Evolutionary conservation across 64 coral and sea anemone species (phyloP), one percentile per base, ranked within the genome.

Genomic region (Acropora yongei): DNA sequence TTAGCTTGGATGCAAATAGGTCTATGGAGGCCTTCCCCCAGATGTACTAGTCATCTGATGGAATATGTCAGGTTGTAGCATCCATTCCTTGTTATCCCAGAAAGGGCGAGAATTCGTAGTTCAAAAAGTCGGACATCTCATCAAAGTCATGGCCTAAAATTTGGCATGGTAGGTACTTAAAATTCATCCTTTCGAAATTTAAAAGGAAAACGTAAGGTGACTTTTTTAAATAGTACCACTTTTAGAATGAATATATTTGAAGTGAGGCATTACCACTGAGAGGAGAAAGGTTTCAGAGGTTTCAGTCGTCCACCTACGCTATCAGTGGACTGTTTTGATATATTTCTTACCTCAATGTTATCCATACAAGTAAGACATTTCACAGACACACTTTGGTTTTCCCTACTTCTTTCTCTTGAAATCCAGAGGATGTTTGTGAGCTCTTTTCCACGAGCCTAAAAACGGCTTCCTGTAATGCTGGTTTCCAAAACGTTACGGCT

Each of bases 1-100:
- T 94, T 67, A 94, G 68, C 41, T 67, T 88, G 0, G 86, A 94
- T 0, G 92, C 86, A 89, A 94, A 94, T 13, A 94, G 82, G n/a
- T 83, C 78, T 30, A 94, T 58, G 17, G 78, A 46, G 10, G 75
- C 69, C 18, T 74, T 7, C 10, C 86, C 45, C 43, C 41, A 94
- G 48, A 20, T 30, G 30, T 82, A 2, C 73, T 41, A 49, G 67
- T 83, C 58, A 94, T 20, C 44, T 76, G 49, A 71, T 84, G 49
- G 45, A 94, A 94, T 44, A 94, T 57, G 11, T 89, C 11, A 58
- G 78, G 41, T n/a, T 41, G 13, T 43, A 84, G 76, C 87, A 90
- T 94, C 87, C 87, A 94, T 43, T 94, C 93, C 8, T 77, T 89
- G 10, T 83, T 74, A 61, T 89, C 76, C 42, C 14, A 67, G 19